Conservation (phyloP, 1,140 invertebrate genomes). For the Sycophaga agraensis region DNA sequence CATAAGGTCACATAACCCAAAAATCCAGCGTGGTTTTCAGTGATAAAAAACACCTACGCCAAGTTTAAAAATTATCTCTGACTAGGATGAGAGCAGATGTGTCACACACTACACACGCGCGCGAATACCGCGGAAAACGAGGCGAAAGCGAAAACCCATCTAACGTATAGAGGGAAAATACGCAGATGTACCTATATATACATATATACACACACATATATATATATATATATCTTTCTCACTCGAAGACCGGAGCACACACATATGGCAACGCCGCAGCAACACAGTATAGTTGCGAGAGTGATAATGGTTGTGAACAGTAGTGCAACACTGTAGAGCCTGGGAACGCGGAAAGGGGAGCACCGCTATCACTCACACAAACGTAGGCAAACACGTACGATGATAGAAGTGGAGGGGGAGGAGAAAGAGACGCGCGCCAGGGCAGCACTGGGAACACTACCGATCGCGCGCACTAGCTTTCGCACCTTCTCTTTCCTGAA, state of each 20-base stretch:
- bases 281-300: too few relatives aligned
- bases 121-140: too few relatives aligned
- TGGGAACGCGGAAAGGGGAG: neutral
- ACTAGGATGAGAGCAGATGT: too few relatives aligned
- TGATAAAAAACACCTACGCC: too few relatives aligned
- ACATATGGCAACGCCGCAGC: neutral
- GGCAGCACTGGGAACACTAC: too few relatives aligned
- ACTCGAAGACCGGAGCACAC: neutral
- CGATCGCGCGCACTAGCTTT: constrained; percentile 1
- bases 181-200: too few relatives aligned
- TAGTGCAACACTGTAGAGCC: neutral
- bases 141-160: neutral
- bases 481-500: constrained; percentile 3
- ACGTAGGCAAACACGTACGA: too few relatives aligned
- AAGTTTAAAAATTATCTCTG: too few relatives aligned
- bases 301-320: too few relatives aligned
- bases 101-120: constrained; percentile 11
- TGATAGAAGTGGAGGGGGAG: neutral
- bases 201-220: too few relatives aligned
- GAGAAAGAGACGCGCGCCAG: constrained; percentile 18
- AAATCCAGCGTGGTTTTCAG: neutral
- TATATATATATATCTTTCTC: too few relatives aligned
- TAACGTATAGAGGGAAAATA: neutral
- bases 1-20: constrained; percentile 5
- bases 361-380: neutral